phyloP scores from a whole-genome alignment of 1,140 invertebrate species.

The Apis mellifera region Amel_HAv3.1 CM009942.2:9911001-9911500 shows the following conservation, averaged over 20 bases:
- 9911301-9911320: neutral
- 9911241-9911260: neutral
- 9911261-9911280: neutral
- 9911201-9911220: too few relatives aligned
- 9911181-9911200: constrained; percentile 19
- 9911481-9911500: constrained; percentile 6
- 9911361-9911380: neutral
- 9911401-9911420: too few relatives aligned
- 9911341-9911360: neutral
- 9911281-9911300: neutral
- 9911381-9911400: too few relatives aligned
- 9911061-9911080: constrained; percentile 17
- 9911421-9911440: too few relatives aligned
- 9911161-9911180: constrained; percentile 29
- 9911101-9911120: constrained; percentile 63
- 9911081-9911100: constrained; percentile 46
- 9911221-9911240: neutral
- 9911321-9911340: neutral
- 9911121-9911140: constrained; percentile 59
- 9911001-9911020: neutral
- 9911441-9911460: too few relatives aligned
- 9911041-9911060: constrained; percentile 36
- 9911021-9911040: neutral
- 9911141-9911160: constrained; percentile 22
- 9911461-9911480: too few relatives aligned